Conservation (phyloP, 1,140 invertebrate species). For the Nymphalis io region DNA sequence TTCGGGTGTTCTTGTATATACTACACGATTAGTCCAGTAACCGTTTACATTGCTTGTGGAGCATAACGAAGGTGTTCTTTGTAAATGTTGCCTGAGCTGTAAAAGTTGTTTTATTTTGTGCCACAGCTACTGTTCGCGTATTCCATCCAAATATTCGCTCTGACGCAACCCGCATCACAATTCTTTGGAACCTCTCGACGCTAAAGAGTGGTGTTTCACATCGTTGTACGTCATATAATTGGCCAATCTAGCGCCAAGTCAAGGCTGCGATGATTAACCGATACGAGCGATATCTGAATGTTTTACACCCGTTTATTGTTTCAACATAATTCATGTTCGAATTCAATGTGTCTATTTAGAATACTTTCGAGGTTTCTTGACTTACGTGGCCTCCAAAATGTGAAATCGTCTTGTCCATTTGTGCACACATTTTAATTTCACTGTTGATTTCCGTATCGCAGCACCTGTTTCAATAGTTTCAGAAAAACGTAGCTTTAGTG, state of each 20-base stretch:
- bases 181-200: conserved; percentile 37
- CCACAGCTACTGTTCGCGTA: conserved; percentile 27
- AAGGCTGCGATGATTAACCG: conserved; percentile 46
- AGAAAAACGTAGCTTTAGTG: not conserved
- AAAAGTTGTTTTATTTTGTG: not conserved
- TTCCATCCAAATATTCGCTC: conserved; percentile 14
- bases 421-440: conserved; percentile 3
- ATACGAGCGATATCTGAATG: conserved; percentile 31
- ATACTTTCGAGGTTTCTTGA: conserved; percentile 6
- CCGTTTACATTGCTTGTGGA: not conserved
- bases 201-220: conserved; percentile 43
- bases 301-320: conserved; percentile 18
- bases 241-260: conserved; percentile 39
- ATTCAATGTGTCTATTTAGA: conserved; percentile 5
- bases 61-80: too few relatives aligned
- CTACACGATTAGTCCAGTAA: not conserved
- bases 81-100: not conserved
- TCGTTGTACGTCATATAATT: conserved; percentile 32
- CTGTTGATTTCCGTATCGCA: conserved; percentile 6
- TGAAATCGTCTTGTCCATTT: conserved; percentile 4
- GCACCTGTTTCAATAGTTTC: conserved; percentile 23
- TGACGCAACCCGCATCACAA: conserved; percentile 42
- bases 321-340: conserved; percentile 14
- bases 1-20: too few relatives aligned
- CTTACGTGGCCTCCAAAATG: conserved; percentile 7